Evolutionary conservation across 2,797 vertebrate species (phyloP).

Genomic region (Eremophila alpestris): DNA sequence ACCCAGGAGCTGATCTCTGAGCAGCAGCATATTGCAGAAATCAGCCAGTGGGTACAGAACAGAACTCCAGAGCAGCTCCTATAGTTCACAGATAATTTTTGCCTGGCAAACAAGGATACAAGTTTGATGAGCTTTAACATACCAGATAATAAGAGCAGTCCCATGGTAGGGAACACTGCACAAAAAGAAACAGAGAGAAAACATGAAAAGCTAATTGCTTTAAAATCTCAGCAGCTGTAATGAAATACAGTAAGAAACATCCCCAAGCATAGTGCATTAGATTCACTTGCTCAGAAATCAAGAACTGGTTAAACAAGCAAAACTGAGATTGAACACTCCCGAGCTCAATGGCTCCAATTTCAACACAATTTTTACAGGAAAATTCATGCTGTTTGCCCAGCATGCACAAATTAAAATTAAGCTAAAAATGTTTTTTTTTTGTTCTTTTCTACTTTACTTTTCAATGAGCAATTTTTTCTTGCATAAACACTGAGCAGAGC

Average conservation of each 20-base stretch:
- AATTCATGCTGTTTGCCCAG: slow-evolving; percentile 49
- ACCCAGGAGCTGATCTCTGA: neutral
- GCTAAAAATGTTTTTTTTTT: slow-evolving; percentile 42
- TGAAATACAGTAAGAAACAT: slow-evolving; percentile 42
- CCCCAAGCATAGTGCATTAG: slow-evolving; percentile 2
- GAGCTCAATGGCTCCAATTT: slow-evolving; percentile 50
- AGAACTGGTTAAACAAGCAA: slow-evolving; percentile 63
- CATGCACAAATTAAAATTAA: slow-evolving; percentile 55
- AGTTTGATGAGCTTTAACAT: slow-evolving; percentile 51
- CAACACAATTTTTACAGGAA: slow-evolving; percentile 42
- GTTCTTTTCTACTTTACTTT: slow-evolving; percentile 38
- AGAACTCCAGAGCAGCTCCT: neutral
- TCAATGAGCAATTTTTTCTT: slow-evolving; percentile 47
- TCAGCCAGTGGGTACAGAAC: neutral
- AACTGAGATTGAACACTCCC: slow-evolving; percentile 32
- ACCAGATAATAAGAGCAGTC: slow-evolving; percentile 28
- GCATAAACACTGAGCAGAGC: slow-evolving; percentile 44
- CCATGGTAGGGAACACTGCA: neutral
- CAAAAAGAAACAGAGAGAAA: slow-evolving; percentile 41
- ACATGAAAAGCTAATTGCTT: slow-evolving; percentile 57
- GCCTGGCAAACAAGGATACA: slow-evolving; percentile 13
- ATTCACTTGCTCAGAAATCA: slow-evolving; percentile 40
- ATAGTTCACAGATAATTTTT: slow-evolving; percentile 6
- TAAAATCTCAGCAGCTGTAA: slow-evolving; percentile 59
- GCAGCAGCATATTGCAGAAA: neutral